Evolutionary conservation across 2,797 vertebrate species (phyloP), one percentile per base, ranked within the genome.

Genomic region (Poeciliopsis gracilis): DNA sequence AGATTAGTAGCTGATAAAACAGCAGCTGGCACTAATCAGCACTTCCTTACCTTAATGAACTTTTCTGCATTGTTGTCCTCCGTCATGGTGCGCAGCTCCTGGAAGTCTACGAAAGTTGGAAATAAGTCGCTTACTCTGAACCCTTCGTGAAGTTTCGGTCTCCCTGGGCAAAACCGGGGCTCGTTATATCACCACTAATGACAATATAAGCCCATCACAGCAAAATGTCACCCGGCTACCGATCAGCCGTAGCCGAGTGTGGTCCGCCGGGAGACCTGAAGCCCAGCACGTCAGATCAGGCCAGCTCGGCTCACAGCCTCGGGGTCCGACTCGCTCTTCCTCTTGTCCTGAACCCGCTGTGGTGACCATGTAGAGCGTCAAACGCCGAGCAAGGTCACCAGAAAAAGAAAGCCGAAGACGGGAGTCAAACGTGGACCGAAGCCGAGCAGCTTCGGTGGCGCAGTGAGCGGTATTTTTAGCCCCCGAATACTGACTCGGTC

Each of bases 51-150:
- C 97, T 98, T 98, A 79, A 99, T 99, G 89, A 95, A 96, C 90
- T 94, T 96, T 92, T 99, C 98, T 94, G 95, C 96, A 86, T 95
- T 96, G 90, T 91, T 96, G 80, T 96, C 96, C 84, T 97, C 96
- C 76, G 97, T 97, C 97, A 98, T 98, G 91, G 88, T 90, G 87
- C 33, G 75, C 79, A 81, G 79, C 81, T 86, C 53, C 46, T 51
- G 83, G 88, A 84, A 82, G 75, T 80, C 81, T 87, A 83, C 72
- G 67, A 77, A 86, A 84, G 85, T 81, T 80, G 46, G 74, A 88
- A 89, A 93, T 90, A 86, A 89, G 73, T 70, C 28, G 74, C 53
- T 80, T 81, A 66, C 55, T 82, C 84, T 82, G 84, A 89, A 45
- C 41, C 83, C 85, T 89, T 89, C 75, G 77, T 70, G 80, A 80